Percentiles rank a stretch among this genome's conserved stretches.
phyloP scores from a whole-genome alignment of 2,113 vertebrate species.

The Rattus norvegicus region DNA sequence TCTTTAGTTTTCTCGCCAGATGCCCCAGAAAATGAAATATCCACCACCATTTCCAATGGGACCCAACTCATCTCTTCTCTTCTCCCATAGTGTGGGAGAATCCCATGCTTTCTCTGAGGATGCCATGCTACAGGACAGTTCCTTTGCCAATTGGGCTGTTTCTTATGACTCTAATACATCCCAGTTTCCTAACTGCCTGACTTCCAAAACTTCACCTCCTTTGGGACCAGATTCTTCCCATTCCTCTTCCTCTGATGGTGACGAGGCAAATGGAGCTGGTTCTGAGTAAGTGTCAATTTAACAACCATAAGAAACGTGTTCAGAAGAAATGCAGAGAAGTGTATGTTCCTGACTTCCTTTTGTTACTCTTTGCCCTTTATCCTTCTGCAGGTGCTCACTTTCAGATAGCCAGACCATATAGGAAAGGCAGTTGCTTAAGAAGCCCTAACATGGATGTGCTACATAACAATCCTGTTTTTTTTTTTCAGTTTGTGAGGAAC shows the following conservation, averaged over 20 bases:
- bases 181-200: conserved; percentile 89
- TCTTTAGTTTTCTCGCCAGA: conserved; percentile 81
- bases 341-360: not conserved
- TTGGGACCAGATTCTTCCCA: conserved; percentile 91
- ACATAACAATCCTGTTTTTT: not conserved
- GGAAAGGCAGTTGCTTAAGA: conserved; percentile 30
- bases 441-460: not conserved
- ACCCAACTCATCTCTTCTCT: conserved; percentile 87
- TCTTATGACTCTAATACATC: conserved; percentile 88
- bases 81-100: conserved; percentile 84
- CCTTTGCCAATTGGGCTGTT: conserved; percentile 91
- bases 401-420: not conserved
- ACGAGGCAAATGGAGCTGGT: conserved; percentile 91
- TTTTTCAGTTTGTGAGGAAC: conserved; percentile 30
- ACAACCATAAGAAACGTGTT: not conserved
- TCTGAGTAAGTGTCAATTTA: conserved; percentile 88
- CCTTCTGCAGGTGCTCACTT: conserved; percentile 1
- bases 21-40: conserved; percentile 91
- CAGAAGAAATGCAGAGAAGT: not conserved
- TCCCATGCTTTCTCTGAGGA: conserved; percentile 89
- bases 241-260: conserved; percentile 93
- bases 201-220: conserved; percentile 83
- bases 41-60: conserved; percentile 89
- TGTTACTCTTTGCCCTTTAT: conserved; percentile 31
- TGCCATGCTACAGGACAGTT: conserved; percentile 88